Percentiles rank a stretch among this genome's conserved stretches.
phyloP scores from a whole-genome alignment of 2,888 invertebrate species.

The Erpobdella octoculata region DNA sequence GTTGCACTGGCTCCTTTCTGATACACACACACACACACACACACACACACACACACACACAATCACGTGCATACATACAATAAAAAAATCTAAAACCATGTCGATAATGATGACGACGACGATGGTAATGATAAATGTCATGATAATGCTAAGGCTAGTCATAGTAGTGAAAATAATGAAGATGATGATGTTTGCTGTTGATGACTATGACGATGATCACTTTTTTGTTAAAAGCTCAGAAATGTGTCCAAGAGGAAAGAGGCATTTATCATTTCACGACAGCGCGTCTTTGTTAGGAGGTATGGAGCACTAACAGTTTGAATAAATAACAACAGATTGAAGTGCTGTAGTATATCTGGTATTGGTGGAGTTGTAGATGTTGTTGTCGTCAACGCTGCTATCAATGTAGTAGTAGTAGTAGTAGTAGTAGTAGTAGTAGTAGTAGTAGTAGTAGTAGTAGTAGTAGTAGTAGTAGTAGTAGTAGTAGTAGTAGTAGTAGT shows the following conservation, averaged over 20 bases:
- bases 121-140: slow-evolving; percentile 28
- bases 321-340: background rate
- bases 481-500: slow-evolving; percentile 15
- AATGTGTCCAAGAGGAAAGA: too few species aligned
- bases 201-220: background rate
- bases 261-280: too few species aligned
- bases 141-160: background rate
- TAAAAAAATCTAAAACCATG: too few species aligned
- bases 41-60: background rate
- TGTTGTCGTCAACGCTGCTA: background rate
- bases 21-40: background rate
- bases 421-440: slow-evolving; percentile 19
- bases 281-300: too few species aligned
- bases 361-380: background rate
- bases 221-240: too few species aligned
- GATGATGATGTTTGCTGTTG: background rate
- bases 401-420: background rate
- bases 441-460: slow-evolving; percentile 20
- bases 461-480: slow-evolving; percentile 20
- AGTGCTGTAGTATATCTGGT: background rate
- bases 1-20: background rate
- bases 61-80: too few species aligned
- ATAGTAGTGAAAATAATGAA: background rate
- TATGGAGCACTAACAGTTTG: too few species aligned
- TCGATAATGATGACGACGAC: slow-evolving; percentile 16